phyloP scores from a whole-genome alignment of 35 echinoderm and acorn worm species.

The Ptychodera flava region DNA sequence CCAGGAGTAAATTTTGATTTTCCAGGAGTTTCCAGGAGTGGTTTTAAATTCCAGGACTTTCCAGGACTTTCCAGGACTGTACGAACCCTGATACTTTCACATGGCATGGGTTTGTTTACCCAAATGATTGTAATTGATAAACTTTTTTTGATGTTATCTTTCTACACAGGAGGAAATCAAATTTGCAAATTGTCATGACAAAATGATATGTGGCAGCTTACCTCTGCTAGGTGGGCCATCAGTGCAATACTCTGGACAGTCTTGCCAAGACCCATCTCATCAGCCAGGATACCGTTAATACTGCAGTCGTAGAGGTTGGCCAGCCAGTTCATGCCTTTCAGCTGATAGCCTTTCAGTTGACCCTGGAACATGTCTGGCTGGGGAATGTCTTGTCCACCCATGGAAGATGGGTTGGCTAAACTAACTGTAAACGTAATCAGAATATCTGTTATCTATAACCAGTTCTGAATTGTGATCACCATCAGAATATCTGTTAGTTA shows the following conservation, averaged over 20 bases:
- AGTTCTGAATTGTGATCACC: too few relatives aligned
- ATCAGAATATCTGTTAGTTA: too few relatives aligned
- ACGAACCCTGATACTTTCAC: too few relatives aligned
- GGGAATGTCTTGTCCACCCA: conserved; percentile 38
- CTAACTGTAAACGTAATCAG: neutral
- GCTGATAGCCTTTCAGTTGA: conserved; percentile 82
- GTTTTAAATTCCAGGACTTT: too few relatives aligned
- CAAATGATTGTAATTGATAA: too few relatives aligned
- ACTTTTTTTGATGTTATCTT: neutral
- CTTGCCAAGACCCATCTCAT: conserved; percentile 98
- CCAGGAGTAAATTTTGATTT: too few relatives aligned
- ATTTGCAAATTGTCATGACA: neutral
- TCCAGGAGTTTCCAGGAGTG: too few relatives aligned
- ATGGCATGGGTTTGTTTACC: too few relatives aligned
- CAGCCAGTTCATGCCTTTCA: conserved; percentile 97
- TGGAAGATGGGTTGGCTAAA: conserved; percentile 61
- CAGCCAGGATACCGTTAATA: conserved; percentile 95
- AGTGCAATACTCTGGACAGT: conserved; percentile 98
- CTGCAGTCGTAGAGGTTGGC: conserved; percentile 98
- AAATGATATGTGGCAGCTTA: conserved; percentile 33
- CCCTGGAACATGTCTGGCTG: conserved; percentile 91
- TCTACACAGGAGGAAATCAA: neutral
- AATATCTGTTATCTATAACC: neutral
- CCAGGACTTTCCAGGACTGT: too few relatives aligned
- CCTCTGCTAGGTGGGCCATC: conserved; percentile 89